These are phyloP conservation scores for Caenorhabditis sp. DNA, from an alignment of 2,888 invertebrate species.

Conservation along the genomic window DNA sequence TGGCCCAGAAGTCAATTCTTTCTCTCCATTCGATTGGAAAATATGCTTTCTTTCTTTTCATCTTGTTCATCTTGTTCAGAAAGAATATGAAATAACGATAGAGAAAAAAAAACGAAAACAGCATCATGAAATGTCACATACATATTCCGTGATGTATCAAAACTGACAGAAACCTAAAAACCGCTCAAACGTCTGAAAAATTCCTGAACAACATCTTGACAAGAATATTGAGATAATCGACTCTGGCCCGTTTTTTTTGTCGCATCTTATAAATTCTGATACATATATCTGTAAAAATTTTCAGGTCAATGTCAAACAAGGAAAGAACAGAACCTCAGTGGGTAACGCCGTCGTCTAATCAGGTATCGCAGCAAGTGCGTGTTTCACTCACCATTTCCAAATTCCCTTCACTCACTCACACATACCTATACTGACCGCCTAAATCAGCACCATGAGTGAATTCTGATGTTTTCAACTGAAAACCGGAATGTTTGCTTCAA, in stretches of 20 bases:
- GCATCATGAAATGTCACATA: no score
- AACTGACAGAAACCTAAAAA: no score
- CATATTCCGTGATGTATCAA: no score
- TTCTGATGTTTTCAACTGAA: not conserved
- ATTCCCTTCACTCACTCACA: conserved; percentile 5
- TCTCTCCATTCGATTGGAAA: conserved; percentile 26
- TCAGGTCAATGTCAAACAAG: conserved; percentile 75
- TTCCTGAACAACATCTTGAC: no score
- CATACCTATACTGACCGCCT: conserved; percentile 1
- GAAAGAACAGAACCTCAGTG: conserved; percentile 82
- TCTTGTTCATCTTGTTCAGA: conserved; percentile 3
- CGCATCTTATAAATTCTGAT: not conserved
- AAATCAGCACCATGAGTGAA: not conserved
- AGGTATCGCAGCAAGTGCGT: conserved; percentile 79
- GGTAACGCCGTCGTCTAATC: conserved; percentile 82
- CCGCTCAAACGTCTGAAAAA: no score
- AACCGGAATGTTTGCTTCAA: not conserved
- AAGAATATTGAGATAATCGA: no score
- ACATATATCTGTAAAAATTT: no score
- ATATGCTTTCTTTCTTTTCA: conserved; percentile 7
- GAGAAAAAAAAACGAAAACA: not conserved
- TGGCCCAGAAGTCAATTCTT: conserved; percentile 44
- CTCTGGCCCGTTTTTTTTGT: not conserved
- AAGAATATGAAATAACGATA: not conserved
- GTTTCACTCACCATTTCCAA: conserved; percentile 64